Evolutionary conservation across 2,113 vertebrate genomes (phyloP), one percentile per base, ranked within the genome.

Genomic region (Bagarius yarrelli): DNA sequence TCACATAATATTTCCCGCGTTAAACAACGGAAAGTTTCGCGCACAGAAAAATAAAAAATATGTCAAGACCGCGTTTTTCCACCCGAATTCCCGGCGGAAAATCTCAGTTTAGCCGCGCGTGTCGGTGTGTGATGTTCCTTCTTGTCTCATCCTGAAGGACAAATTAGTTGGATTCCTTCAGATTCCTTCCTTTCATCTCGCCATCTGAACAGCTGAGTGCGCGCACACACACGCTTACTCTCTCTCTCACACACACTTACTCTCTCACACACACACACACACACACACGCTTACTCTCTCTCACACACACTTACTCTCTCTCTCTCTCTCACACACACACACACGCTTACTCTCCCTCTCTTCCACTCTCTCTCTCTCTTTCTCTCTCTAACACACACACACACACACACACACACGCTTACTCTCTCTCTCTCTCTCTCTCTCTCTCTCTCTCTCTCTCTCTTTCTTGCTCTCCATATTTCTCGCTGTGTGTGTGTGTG

Each of bases 51-150:
- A 73, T 19, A 63, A 57, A 1, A 15, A 13, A 25, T 14, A 60
- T 63, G 9, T 77, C 25, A 30, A 63, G 18, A 23, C 1, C 19
- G 25, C 56, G 27, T n/a, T 18, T n/a, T 30, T 27, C 40, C 11
- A 27, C 4, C 32, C 23, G 64, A 23, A 2, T 25, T 70, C 30
- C 34, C 25, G 53, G 36, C 1, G 15, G 66, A 61, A 19, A 47
- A 76, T 50, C 16, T 47, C n/a, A 25, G 66, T 27, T 78, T 19
- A 50, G 25, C 40, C 52, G 3, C 14, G 44, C 47, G 61, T 36
- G 66, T 52, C 15, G 71, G 67, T 59, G 81, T 63, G 19, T 53
- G 85, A 73, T 86, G 82, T 82, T 83, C 79, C 83, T 86, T 76
- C 78, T 79, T 59, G 64, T 61, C 50, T 80, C 76, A 89, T 69